phyloP scores from a whole-genome alignment of 2,888 invertebrate genomes.

The Congeria kusceri region DNA sequence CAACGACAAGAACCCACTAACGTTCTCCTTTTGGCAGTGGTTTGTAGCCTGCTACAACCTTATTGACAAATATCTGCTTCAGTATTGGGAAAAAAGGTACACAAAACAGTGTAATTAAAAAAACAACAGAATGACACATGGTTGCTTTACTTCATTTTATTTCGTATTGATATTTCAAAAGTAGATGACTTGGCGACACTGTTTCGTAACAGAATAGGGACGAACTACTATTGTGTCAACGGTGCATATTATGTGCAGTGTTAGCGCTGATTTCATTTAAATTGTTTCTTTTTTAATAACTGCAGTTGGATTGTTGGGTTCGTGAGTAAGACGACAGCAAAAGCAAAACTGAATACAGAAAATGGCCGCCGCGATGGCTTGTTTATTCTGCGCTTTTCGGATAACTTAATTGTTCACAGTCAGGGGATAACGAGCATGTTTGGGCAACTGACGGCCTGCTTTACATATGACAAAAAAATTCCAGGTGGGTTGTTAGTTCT shows the following conservation, averaged over 20 bases:
- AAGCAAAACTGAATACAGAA: constrained; percentile 30
- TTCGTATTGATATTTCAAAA: too few species aligned
- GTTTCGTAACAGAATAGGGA: too few species aligned
- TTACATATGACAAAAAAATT: constrained; percentile 15
- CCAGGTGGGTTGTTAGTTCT: constrained; percentile 14
- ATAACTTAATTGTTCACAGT: constrained; percentile 51
- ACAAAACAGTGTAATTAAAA: too few species aligned
- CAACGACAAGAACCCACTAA: constrained; percentile 15
- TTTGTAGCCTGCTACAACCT: constrained; percentile 67
- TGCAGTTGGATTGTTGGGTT: constrained; percentile 55
- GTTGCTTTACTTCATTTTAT: too few species aligned
- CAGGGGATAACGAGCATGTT: constrained; percentile 59
- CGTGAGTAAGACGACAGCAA: constrained; percentile 41
- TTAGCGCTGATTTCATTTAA: neutral
- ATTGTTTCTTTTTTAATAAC: neutral
- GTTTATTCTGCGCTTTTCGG: constrained; percentile 57
- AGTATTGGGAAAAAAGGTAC: constrained; percentile 65
- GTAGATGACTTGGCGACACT: too few species aligned
- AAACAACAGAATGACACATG: too few species aligned
- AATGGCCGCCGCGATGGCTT: constrained; percentile 17
- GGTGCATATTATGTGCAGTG: neutral
- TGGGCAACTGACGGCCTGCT: constrained; percentile 42
- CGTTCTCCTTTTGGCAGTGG: constrained; percentile 72
- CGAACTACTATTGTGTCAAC: too few species aligned
- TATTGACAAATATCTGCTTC: constrained; percentile 59